These are phyloP conservation scores for Charina bottae DNA, from an alignment of 2,113 vertebrate genomes.

Conservation along the genomic window DNA sequence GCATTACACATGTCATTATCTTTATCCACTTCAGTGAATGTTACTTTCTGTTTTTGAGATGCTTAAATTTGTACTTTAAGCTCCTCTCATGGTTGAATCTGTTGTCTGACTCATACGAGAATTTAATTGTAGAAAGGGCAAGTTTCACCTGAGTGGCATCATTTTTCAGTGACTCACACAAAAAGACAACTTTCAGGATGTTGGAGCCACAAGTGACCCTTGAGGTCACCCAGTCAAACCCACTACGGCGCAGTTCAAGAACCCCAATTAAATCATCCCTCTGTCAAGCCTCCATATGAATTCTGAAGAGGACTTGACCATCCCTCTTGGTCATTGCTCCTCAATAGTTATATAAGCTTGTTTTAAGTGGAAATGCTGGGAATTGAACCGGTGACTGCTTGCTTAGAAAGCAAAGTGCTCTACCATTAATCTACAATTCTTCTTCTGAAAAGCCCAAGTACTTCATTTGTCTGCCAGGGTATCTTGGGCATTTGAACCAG, in stretches of 20 bases:
- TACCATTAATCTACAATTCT: not conserved
- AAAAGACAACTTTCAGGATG: not conserved
- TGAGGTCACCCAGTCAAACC: not conserved
- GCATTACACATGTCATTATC: not conserved
- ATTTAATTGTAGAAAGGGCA: not conserved
- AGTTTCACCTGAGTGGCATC: not conserved
- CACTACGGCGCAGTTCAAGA: not conserved
- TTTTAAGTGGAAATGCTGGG: not conserved
- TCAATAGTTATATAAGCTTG: not conserved
- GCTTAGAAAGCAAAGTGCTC: not conserved
- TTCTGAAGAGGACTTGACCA: not conserved
- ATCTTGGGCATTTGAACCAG: not conserved
- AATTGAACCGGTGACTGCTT: not conserved
- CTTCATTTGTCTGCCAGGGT: not conserved
- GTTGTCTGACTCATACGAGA: not conserved
- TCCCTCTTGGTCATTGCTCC: not conserved
- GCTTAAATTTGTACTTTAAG: not conserved
- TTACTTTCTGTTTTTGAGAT: not conserved
- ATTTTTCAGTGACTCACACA: not conserved
- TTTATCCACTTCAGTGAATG: not conserved
- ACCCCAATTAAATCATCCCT: not conserved
- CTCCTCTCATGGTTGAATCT: not conserved
- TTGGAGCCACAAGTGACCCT: not conserved
- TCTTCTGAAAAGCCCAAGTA: not conserved
- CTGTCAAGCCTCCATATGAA: not conserved